These are phyloP conservation scores for Simalia tracyae DNA, from an alignment of 2,797 vertebrate species.

Conservation along the genomic window DNA sequence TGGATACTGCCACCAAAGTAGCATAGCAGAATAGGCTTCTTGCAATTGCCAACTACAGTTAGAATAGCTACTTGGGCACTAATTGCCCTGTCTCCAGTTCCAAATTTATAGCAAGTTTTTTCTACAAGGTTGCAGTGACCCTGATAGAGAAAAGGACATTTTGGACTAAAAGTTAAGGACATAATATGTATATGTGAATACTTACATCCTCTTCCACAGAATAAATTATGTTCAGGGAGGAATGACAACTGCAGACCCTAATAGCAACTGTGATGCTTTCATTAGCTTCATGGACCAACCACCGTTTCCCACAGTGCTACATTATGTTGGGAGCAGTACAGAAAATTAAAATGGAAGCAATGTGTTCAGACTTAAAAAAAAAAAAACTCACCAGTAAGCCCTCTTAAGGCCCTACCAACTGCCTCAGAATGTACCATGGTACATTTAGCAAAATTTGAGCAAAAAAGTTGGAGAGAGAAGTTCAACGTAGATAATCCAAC, in stretches of 20 bases:
- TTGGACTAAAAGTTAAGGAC: too few relatives aligned
- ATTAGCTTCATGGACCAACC: neutral
- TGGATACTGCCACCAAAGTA: neutral
- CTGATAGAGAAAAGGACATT: too few relatives aligned
- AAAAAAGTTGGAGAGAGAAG: neutral
- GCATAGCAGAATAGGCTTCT: neutral
- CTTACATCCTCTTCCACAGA: too few relatives aligned
- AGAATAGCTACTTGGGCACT: neutral
- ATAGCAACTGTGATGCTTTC: neutral
- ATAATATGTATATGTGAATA: too few relatives aligned
- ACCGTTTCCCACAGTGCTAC: neutral
- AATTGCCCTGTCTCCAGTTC: too few relatives aligned
- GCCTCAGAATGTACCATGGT: neutral
- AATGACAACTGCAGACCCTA: too few relatives aligned
- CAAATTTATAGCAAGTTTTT: too few relatives aligned
- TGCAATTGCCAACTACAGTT: neutral
- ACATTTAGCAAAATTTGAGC: neutral
- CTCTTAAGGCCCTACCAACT: neutral
- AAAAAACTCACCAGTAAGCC: too few relatives aligned
- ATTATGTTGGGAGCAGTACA: neutral
- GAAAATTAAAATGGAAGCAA: neutral
- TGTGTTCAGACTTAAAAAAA: neutral
- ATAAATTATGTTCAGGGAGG: too few relatives aligned
- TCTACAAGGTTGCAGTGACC: too few relatives aligned
- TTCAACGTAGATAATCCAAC: neutral